Conservation (phyloP, 1,140 invertebrate genomes). For the Dendroctonus ponderosae region DNA sequence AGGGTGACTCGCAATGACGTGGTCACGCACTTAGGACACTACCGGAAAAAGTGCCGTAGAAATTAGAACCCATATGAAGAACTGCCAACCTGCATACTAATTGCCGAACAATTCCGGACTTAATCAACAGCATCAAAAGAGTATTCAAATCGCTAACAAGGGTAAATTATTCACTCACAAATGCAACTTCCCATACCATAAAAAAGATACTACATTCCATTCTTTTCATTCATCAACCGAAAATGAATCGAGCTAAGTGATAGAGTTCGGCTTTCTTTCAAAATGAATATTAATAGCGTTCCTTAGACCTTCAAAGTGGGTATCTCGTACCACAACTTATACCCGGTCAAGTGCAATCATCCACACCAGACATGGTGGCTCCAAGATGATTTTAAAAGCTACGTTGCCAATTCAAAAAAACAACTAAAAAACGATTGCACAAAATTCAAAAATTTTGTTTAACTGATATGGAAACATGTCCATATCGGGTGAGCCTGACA, state of each 20-base stretch:
- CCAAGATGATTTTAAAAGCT: constrained; percentile 14
- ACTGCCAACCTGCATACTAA: no score
- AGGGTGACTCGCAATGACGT: no score
- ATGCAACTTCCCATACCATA: no score
- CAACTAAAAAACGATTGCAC: background rate
- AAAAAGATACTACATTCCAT: constrained; percentile 12
- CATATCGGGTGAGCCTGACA: background rate
- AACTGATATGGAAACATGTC: background rate
- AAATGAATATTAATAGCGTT: constrained; percentile 34
- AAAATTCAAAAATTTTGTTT: background rate
- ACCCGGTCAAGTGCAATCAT: constrained; percentile 35
- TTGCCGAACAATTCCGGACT: no score
- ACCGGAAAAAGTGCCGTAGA: no score
- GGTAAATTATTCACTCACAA: no score
- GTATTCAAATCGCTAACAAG: no score
- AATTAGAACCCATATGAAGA: no score
- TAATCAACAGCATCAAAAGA: no score
- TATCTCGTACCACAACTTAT: constrained; percentile 17
- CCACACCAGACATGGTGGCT: constrained; percentile 34
- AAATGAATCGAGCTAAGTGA: constrained; percentile 25
- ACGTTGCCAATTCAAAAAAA: constrained; percentile 12
- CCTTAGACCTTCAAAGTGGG: constrained; percentile 16
- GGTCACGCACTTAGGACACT: no score
- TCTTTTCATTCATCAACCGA: constrained; percentile 27
- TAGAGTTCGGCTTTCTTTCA: constrained; percentile 17